Evolutionary conservation across 2,797 vertebrate species (phyloP).

Genomic region (Anguilla marmorata): DNA sequence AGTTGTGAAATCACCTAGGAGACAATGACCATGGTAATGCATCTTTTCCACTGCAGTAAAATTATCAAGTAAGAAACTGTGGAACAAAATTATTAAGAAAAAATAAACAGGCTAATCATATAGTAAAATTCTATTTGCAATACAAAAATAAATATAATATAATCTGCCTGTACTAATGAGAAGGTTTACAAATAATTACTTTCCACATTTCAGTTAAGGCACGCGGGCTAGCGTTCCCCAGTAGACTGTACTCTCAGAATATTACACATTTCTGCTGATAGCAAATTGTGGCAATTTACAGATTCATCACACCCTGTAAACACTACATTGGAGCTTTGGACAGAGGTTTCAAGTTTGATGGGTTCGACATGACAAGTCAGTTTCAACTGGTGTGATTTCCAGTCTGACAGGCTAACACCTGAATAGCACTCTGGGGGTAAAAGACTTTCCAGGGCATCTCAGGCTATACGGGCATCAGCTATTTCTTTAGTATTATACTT

Average conservation of each 20-base stretch:
- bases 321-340: background rate
- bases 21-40: background rate
- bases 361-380: background rate
- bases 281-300: background rate
- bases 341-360: background rate
- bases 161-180: background rate
- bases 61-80: background rate
- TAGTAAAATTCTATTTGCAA: background rate
- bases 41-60: background rate
- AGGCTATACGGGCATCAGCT: background rate
- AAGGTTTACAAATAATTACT: background rate
- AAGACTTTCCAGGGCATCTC: background rate
- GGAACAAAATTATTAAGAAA: background rate
- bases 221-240: background rate
- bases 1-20: slow-evolving; percentile 92
- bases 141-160: background rate
- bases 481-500: background rate
- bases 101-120: background rate
- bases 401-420: background rate
- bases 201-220: background rate
- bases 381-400: background rate
- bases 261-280: background rate
- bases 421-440: background rate
- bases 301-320: background rate
- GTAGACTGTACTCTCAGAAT: background rate